A percentile compares a stretch with the other conserved stretches of the same genome.
These are phyloP conservation scores for Parnassius smintheus DNA, from an alignment of 2,888 invertebrate species.

Conservation along the genomic window DNA sequence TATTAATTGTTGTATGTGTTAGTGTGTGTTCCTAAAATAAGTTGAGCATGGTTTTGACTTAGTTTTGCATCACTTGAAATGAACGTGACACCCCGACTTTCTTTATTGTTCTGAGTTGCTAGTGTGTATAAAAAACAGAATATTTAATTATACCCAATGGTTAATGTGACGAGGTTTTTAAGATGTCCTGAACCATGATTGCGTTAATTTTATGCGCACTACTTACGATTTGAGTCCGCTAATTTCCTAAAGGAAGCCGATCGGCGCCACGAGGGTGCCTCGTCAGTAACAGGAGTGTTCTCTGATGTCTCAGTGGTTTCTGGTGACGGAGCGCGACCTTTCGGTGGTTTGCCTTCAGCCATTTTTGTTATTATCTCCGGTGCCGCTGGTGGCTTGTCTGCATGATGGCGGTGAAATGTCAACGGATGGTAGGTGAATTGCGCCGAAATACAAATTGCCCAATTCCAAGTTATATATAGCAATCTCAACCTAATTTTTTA, in stretches of 20 bases:
- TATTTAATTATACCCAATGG: too few relatives aligned
- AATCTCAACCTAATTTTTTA: not conserved
- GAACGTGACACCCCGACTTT: too few relatives aligned
- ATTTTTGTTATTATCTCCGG: constrained; percentile 64
- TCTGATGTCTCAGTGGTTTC: constrained; percentile 45
- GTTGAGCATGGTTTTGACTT: too few relatives aligned
- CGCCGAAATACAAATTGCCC: constrained; percentile 17
- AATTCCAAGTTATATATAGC: constrained; percentile 12
- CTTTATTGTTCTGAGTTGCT: too few relatives aligned
- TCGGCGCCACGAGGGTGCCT: constrained; percentile 71
- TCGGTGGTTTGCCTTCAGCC: constrained; percentile 70
- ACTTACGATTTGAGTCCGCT: constrained; percentile 60
- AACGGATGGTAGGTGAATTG: constrained; percentile 28
- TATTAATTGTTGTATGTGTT: too few relatives aligned
- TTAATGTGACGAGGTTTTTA: too few relatives aligned
- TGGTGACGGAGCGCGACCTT: constrained; percentile 63
- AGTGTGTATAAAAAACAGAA: too few relatives aligned
- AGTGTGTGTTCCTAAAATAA: too few relatives aligned
- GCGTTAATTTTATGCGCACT: constrained; percentile 12
- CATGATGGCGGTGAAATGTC: constrained; percentile 24
- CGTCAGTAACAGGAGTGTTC: constrained; percentile 47
- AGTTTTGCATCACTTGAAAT: too few relatives aligned
- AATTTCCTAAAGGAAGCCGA: constrained; percentile 65
- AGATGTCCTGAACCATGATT: not conserved
- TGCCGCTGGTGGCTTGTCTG: constrained; percentile 60